Evolutionary conservation across 2,888 invertebrate species (phyloP).

Genomic region (Dynastes hyllus): DNA sequence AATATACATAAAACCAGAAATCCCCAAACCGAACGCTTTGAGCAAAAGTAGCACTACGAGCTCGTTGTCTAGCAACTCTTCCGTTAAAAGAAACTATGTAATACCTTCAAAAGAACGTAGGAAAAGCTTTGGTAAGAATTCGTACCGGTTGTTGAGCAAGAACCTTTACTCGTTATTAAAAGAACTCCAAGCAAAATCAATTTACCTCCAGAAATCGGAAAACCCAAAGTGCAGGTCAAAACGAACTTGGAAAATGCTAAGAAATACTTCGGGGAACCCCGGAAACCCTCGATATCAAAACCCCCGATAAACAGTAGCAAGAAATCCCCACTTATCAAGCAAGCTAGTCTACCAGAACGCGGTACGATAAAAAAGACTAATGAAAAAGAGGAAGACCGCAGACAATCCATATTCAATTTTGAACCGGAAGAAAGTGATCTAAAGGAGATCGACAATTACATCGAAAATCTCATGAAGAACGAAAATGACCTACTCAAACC

Average conservation of each 20-base stretch:
- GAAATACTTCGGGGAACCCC: conserved; percentile 69
- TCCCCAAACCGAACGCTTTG: conserved; percentile 22
- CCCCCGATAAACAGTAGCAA: conserved; percentile 48
- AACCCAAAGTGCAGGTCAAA: conserved; percentile 69
- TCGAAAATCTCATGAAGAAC: conserved; percentile 68
- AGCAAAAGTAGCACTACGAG: conserved; percentile 54
- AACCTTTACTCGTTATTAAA: conserved; percentile 69
- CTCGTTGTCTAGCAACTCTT: conserved; percentile 50
- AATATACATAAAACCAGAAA: not conserved
- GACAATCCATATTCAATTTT: conserved; percentile 65
- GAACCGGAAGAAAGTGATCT: conserved; percentile 69
- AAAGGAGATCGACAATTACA: conserved; percentile 68
- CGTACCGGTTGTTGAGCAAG: conserved; percentile 63
- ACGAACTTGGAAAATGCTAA: conserved; percentile 64
- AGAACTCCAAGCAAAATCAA: conserved; percentile 70
- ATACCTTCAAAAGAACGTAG: conserved; percentile 64
- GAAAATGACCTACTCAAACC: conserved; percentile 69
- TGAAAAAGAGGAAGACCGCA: conserved; percentile 21
- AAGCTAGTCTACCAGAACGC: conserved; percentile 64
- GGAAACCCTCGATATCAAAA: conserved; percentile 56
- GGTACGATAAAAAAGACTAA: conserved; percentile 53
- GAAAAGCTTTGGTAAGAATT: conserved; percentile 67
- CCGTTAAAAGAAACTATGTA: conserved; percentile 64
- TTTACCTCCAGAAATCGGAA: conserved; percentile 67
- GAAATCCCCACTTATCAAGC: conserved; percentile 58